A percentile compares a stretch with the other conserved stretches of the same genome.
These are phyloP conservation scores for Urosaurus nigricauda DNA, from an alignment of 2,797 vertebrate genomes.

Conservation along the genomic window DNA sequence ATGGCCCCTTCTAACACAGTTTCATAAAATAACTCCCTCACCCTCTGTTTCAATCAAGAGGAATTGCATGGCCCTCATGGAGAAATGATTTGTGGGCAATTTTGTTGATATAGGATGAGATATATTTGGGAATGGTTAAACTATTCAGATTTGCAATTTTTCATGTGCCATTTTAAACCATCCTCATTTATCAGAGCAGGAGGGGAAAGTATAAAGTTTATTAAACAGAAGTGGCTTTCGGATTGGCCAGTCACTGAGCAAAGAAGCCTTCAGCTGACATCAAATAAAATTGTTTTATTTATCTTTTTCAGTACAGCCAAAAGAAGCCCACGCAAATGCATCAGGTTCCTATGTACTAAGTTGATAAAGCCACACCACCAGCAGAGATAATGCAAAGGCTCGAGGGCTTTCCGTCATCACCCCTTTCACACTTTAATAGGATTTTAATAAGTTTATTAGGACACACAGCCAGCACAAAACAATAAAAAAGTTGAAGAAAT, in stretches of 20 bases:
- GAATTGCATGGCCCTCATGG: conserved; percentile 27
- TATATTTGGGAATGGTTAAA: conserved; percentile 11
- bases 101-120: background rate
- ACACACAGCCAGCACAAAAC: no score
- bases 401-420: no score
- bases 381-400: no score
- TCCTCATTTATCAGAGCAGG: background rate
- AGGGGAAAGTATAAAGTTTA: background rate
- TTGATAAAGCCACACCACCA: no score
- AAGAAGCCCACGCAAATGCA: background rate
- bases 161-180: background rate
- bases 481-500: no score
- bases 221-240: conserved; percentile 38
- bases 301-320: background rate
- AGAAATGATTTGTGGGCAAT: conserved; percentile 28
- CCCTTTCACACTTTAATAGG: no score
- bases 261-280: background rate
- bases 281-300: conserved; percentile 10
- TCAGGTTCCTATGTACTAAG: background rate
- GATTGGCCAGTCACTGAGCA: background rate
- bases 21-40: conserved; percentile 42
- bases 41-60: conserved; percentile 16
- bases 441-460: no score
- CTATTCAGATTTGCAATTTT: conserved; percentile 22
- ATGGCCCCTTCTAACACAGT: conserved; percentile 25